Conservation (phyloP, 2,888 invertebrate species). For the Clistopyga incitator region DNA sequence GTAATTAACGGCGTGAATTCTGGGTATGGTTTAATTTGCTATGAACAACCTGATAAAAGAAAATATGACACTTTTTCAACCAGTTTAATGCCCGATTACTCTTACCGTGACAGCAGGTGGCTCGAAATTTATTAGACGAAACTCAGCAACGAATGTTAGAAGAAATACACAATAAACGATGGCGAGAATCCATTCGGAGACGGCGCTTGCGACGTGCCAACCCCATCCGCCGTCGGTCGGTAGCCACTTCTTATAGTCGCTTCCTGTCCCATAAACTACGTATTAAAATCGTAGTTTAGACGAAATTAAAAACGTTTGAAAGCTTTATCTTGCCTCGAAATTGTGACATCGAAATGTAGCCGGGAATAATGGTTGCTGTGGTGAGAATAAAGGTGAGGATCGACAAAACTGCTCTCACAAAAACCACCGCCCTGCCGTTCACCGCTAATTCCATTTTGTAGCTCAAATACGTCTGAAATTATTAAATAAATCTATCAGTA, state of each 20-base stretch:
- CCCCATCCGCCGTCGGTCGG: constrained; percentile 85
- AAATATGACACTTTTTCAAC: too few species aligned
- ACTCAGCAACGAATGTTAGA: constrained; percentile 85
- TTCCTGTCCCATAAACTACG: constrained; percentile 75
- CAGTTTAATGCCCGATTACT: not conserved
- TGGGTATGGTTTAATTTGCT: too few species aligned
- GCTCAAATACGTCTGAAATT: constrained; percentile 79
- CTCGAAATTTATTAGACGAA: constrained; percentile 81
- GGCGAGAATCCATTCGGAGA: constrained; percentile 86
- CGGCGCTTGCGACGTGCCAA: constrained; percentile 85
- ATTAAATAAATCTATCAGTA: not conserved
- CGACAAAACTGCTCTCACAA: constrained; percentile 76
- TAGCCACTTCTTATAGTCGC: constrained; percentile 84
- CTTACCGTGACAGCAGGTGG: constrained; percentile 75
- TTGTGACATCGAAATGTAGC: constrained; percentile 76
- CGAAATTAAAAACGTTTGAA: not conserved
- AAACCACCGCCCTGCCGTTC: constrained; percentile 75
- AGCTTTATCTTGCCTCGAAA: constrained; percentile 74
- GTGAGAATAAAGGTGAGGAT: constrained; percentile 75
- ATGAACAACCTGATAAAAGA: too few species aligned
- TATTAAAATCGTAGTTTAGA: not conserved
- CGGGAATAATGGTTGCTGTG: constrained; percentile 74
- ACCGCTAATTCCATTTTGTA: constrained; percentile 79
- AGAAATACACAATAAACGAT: constrained; percentile 85
- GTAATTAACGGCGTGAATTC: too few species aligned